Base-by-base conservation (phyloP, 2,797 vertebrate species). In the Oophaga sylvatica region DNA sequence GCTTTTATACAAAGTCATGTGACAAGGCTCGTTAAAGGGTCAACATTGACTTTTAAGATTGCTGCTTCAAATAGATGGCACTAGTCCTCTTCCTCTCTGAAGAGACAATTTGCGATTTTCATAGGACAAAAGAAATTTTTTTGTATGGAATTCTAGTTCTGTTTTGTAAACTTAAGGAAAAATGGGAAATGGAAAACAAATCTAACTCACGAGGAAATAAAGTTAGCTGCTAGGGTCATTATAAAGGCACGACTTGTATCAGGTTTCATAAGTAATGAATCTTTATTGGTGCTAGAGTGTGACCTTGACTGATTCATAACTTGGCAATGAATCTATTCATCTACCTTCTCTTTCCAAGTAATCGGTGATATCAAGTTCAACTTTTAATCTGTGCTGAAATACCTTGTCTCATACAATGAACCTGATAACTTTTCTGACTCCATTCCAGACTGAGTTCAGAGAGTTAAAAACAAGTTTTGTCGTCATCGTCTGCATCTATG, bases 261-360 rank as follows among this genome's bases (percentile, higher is more conserved):
- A 90, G 91, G 89, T 91, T 94, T 93, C 91, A 89, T 92, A 91
- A 78, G 91, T 94, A 94, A 94, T 94, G 91, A 94, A 92, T 93
- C 92, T 94, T 93, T 92, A 92, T 93, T 94, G 94, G 92, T 91
- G 92, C 70, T 3, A 67, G 91, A 84, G 81, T 92, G 91, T 93
- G 91, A 94, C 93, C 92, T 94, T 95, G 93, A 89, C 87, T 92
- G 87, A 94, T 91, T 93, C 90, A 91, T 83, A 89, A 85, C 75
- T 91, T 94, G 91, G 84, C 91, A 91, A 80, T 48, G 31, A 85
- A 35, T 48, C 26, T 11, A n/a, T 84, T 29, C 67, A 75, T 83
- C 84, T 77, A 78, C 60, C 59, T 78, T 60, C 60, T 62, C 48
- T 19, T 15, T 79, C 76, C 59, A 84, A 53, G 63, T 81, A 81